These are phyloP conservation scores for Lycophotia porphyrea DNA, from an alignment of 2,888 invertebrate species.

Conservation along the genomic window DNA sequence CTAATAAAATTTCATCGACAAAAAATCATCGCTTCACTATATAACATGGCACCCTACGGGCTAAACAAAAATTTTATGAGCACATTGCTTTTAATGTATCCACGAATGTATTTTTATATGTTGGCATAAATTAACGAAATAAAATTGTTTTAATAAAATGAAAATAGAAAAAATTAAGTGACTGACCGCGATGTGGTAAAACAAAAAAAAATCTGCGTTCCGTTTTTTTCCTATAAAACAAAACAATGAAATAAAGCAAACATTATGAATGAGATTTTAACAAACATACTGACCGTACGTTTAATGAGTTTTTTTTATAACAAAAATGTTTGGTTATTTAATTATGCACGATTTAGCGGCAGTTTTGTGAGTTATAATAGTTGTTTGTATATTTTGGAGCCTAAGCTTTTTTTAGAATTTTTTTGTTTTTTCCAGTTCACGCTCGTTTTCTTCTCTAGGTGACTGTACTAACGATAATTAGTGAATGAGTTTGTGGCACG, in stretches of 20 bases:
- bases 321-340: conserved; percentile 26
- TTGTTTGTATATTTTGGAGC: neutral
- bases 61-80: conserved; percentile 78
- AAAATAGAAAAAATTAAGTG: conserved; percentile 56
- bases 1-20: conserved; percentile 65
- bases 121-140: conserved; percentile 68
- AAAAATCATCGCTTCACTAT: conserved; percentile 72
- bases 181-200: conserved; percentile 54
- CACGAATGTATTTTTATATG: conserved; percentile 66
- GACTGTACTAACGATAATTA: conserved; percentile 37
- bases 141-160: conserved; percentile 63
- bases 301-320: conserved; percentile 20
- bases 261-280: conserved; percentile 55
- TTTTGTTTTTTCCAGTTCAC: conserved; percentile 23
- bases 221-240: conserved; percentile 22
- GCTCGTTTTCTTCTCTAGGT: conserved; percentile 23
- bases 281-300: conserved; percentile 25
- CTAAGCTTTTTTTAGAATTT: neutral
- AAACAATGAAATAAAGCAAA: conserved; percentile 38
- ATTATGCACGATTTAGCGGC: conserved; percentile 35
- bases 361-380: conserved; percentile 15
- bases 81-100: conserved; percentile 73
- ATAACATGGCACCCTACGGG: conserved; percentile 72
- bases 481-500: conserved; percentile 23
- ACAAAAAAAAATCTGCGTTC: conserved; percentile 29